These are phyloP conservation scores for Drosophila pandora DNA, from an alignment of 1,140 invertebrate genomes.

Conservation along the genomic window DNA sequence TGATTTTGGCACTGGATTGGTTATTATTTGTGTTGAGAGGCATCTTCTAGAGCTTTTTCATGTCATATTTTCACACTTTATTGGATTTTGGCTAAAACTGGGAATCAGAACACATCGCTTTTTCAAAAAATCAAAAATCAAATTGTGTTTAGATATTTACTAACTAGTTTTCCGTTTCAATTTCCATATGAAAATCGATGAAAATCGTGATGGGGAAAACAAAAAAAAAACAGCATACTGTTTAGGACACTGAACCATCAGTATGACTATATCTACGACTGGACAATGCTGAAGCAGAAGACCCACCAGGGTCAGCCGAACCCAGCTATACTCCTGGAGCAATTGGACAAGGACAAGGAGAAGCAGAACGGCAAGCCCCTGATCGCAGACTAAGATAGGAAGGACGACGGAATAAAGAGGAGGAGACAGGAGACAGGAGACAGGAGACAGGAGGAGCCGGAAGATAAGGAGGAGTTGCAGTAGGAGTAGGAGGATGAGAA, in stretches of 20 bases:
- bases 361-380: conserved; percentile 77
- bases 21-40: too few species aligned
- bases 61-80: too few species aligned
- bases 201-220: too few species aligned
- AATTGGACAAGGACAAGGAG: conserved; percentile 82
- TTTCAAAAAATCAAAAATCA: not conserved
- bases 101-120: not conserved
- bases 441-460: not conserved
- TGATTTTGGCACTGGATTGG: too few species aligned
- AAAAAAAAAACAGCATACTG: conserved; percentile 89
- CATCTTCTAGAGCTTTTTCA: too few species aligned
- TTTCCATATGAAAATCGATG: too few species aligned
- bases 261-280: conserved; percentile 99
- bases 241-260: conserved; percentile 99
- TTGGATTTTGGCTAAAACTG: too few species aligned
- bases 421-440: conserved; percentile 7
- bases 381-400: conserved; percentile 65
- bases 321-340: conserved; percentile 76
- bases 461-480: conserved; percentile 5
- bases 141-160: too few species aligned
- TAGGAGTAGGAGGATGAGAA: not conserved
- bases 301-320: conserved; percentile 79
- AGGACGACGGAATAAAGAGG: not conserved
- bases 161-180: not conserved
- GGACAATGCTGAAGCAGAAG: conserved; percentile 99